phyloP scores from a whole-genome alignment of 2,113 vertebrate species.

The Marcusenius ussheri region DNA sequence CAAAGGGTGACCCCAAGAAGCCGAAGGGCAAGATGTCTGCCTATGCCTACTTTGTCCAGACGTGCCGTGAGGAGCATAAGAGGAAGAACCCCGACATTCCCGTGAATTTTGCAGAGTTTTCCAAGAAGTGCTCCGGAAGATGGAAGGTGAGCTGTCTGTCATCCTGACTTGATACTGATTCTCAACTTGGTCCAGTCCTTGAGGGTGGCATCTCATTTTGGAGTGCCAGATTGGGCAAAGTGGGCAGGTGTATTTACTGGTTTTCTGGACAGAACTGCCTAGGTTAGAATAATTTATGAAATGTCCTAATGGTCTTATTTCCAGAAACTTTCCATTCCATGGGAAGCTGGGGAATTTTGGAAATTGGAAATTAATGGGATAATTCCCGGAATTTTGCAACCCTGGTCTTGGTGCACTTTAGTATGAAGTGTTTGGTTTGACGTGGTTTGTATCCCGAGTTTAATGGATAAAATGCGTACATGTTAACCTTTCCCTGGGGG shows the following conservation, averaged over 20 bases:
- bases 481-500: not conserved
- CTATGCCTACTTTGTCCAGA: constrained; percentile 83
- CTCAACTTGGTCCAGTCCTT: not conserved
- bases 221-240: not conserved
- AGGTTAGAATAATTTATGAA: not conserved
- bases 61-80: constrained; percentile 79
- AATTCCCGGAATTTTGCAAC: not conserved
- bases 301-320: not conserved
- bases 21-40: constrained; percentile 85
- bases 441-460: not conserved
- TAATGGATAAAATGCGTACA: not conserved
- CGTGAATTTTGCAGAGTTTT: constrained; percentile 80
- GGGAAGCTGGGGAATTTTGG: no score
- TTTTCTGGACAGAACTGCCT: not conserved
- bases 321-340: no score
- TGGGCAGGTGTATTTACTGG: not conserved
- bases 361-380: not conserved
- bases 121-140: constrained; percentile 77
- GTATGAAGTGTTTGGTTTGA: not conserved
- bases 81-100: constrained; percentile 79
- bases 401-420: not conserved
- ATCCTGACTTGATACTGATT: not conserved
- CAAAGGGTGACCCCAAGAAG: constrained; percentile 82
- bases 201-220: not conserved
- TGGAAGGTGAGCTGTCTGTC: constrained; percentile 60